Conservation (phyloP, 2,888 invertebrate genomes). For the Drosophila paramelanica region DNA sequence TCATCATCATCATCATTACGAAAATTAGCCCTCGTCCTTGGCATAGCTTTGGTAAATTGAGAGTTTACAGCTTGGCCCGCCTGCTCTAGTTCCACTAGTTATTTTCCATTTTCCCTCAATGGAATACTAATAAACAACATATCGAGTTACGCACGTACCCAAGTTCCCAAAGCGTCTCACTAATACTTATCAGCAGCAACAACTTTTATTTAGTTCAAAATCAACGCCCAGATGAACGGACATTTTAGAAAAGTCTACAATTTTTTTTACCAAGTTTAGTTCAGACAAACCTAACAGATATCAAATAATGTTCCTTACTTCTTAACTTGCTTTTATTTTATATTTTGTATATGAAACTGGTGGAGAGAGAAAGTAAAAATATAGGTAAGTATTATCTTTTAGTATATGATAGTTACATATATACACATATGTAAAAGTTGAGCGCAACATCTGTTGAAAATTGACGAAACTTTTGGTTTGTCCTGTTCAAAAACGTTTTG, state of each 20-base stretch:
- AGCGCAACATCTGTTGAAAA: not conserved
- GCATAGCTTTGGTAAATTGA: constrained; percentile 64
- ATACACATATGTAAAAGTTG: not conserved
- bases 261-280: constrained; percentile 5
- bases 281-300: constrained; percentile 3
- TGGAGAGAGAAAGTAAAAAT: too few relatives aligned
- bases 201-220: constrained; percentile 32
- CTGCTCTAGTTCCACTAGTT: constrained; percentile 34
- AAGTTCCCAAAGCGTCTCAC: constrained; percentile 3
- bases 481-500: not conserved
- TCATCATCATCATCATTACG: constrained; percentile 32
- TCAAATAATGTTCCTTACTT: not conserved
- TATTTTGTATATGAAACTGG: too few relatives aligned
- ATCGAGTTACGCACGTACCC: constrained; percentile 50
- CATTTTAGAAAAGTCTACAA: constrained; percentile 17
- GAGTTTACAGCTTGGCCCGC: constrained; percentile 34
- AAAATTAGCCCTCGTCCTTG: constrained; percentile 40
- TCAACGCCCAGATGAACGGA: constrained; percentile 12
- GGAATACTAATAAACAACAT: constrained; percentile 52
- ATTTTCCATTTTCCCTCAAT: constrained; percentile 58
- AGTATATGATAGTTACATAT: not conserved
- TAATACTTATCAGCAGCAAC: constrained; percentile 1
- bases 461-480: not conserved
- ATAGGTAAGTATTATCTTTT: not conserved
- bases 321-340: too few relatives aligned